Base-by-base conservation (phyloP, 2,113 vertebrate genomes). In the Austrofundulus limnaeus region DNA sequence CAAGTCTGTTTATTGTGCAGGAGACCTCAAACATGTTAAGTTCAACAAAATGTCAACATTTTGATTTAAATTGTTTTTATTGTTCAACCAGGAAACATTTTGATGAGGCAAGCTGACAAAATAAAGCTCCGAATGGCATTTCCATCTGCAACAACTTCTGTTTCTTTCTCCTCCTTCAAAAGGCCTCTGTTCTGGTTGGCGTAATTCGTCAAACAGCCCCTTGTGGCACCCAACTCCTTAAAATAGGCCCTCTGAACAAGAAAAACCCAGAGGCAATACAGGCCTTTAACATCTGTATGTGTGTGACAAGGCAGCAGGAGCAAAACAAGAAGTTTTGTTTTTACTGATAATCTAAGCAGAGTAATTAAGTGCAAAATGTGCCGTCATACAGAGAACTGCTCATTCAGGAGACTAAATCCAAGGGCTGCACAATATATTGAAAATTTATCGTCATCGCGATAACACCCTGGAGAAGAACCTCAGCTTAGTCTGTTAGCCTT, bases 161-260 rank as follows among this genome's bases (percentile, higher is more conserved):
- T 37, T 60, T 57, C 24, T 39, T 74, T 31, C 2, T 47, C 64
- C 19, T 16, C 55, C 67, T 75, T 79, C 55, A 77, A 61, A 72
- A 62, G 28, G 54, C 20, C 65, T 65, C 34, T 66, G 61, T 62
- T 69, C 54, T 66, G 49, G 66, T 37, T 64, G 54, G 64, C 59
- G 64, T 65, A 61, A 62, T 73, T 64, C 78, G 55, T 81, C 75
- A 78, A 71, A 48, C 37, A 42, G 63, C 69, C 78, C 70, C 75
- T 57, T 39, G 83, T 41, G 81, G 72, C 47, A 72, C 52, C 28
- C 12, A 63, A 78, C 68, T 76, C 71, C 82, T 61, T 86, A 80
- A 89, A 87, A 86, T 82, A 86, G 82, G 51, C 47, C 46, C 62
- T 55, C 23, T 37, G 70, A 73, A 75, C 74, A 66, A 67, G 71